These are phyloP conservation scores for Chelidonichthys spinosus DNA, from an alignment of 2,797 vertebrate genomes.

Conservation along the genomic window DNA sequence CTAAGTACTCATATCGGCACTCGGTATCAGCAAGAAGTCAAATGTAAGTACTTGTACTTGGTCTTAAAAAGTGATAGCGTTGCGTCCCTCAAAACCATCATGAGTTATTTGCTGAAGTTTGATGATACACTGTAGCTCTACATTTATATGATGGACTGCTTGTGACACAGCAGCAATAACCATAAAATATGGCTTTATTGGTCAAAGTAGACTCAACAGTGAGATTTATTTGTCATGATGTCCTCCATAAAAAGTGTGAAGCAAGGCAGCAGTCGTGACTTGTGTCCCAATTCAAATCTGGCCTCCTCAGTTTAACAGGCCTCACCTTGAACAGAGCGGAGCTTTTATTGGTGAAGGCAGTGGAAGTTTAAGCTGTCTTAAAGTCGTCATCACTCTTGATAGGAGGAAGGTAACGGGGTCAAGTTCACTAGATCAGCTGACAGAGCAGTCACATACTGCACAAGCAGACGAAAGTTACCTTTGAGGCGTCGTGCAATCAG, in stretches of 20 bases:
- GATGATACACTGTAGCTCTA: conserved; percentile 2
- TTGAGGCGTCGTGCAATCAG: background rate
- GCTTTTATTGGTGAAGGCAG: conserved; percentile 20
- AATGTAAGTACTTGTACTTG: too few species aligned
- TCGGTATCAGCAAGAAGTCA: too few species aligned
- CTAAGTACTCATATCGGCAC: too few species aligned
- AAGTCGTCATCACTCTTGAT: background rate
- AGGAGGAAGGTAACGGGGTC: conserved; percentile 22
- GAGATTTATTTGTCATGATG: conserved; percentile 50
- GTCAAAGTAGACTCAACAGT: conserved; percentile 24
- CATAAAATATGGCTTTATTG: conserved; percentile 51
- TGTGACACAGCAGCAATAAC: conserved; percentile 42
- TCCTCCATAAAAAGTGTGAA: conserved; percentile 48
- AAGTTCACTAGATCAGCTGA: conserved; percentile 13
- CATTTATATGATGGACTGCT: conserved; percentile 35
- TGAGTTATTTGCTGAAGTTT: conserved; percentile 15
- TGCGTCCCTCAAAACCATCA: background rate
- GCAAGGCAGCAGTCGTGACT: conserved; percentile 39
- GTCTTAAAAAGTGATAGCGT: too few species aligned
- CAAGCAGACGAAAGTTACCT: background rate
- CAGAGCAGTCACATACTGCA: background rate
- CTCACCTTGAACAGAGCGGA: conserved; percentile 12
- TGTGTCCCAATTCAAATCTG: conserved; percentile 50
- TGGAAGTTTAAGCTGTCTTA: conserved; percentile 12
- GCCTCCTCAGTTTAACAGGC: conserved; percentile 13